Evolutionary conservation across 2,113 vertebrate species (phyloP).

Genomic region (Ictalurus furcatus): DNA sequence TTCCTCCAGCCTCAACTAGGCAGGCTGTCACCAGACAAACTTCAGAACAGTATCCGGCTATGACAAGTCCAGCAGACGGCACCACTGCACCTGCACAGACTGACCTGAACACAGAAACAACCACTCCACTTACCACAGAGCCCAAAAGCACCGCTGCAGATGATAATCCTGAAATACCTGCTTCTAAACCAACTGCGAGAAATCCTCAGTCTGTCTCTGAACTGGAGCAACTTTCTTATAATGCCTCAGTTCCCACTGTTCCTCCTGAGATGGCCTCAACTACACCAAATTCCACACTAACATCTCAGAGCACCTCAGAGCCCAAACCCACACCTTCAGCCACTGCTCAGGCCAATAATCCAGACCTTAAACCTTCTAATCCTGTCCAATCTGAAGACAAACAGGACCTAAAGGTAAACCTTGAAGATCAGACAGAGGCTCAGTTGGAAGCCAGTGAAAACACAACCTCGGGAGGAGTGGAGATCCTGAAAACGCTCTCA

Average conservation of each 20-base stretch:
- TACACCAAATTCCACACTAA: no score
- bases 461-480: background rate
- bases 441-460: background rate
- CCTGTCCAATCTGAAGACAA: background rate
- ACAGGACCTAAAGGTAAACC: conserved; percentile 13
- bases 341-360: background rate
- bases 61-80: background rate
- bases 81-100: background rate
- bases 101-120: background rate
- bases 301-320: conserved; percentile 11
- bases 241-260: background rate
- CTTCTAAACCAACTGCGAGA: background rate
- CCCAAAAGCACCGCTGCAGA: no score
- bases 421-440: conserved; percentile 45
- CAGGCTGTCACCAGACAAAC: background rate
- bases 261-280: background rate
- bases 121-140: background rate
- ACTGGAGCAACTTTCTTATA: background rate
- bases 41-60: background rate
- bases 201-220: background rate
- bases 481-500: background rate
- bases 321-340: background rate
- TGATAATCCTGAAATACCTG: background rate
- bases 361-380: background rate
- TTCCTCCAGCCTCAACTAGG: background rate